A percentile compares a stretch with the other conserved stretches of the same genome.
Conservation (phyloP, 2,113 vertebrate genomes). For the Clarias gariepinus region DNA sequence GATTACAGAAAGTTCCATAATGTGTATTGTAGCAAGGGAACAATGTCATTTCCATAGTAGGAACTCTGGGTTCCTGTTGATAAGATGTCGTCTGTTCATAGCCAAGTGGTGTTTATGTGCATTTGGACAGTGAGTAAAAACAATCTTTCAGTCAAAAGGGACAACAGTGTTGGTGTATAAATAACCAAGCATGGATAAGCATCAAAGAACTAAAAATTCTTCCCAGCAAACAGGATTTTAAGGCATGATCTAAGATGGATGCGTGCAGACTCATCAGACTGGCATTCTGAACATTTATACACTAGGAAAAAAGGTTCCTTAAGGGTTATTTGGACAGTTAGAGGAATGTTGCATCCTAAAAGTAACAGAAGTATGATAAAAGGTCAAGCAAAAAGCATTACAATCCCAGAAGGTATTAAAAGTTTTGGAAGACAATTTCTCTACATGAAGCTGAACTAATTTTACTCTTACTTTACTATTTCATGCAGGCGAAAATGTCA, state of each 20-base stretch:
- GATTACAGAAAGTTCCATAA: constrained; percentile 76
- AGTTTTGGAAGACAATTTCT: not conserved
- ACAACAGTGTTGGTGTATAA: constrained; percentile 73
- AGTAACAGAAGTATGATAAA: too few relatives aligned
- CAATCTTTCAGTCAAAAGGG: constrained; percentile 65
- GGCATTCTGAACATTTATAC: not conserved
- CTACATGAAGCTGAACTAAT: not conserved
- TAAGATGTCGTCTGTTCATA: constrained; percentile 69
- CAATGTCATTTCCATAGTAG: constrained; percentile 79
- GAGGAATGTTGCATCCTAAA: too few relatives aligned
- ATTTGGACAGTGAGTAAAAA: constrained; percentile 66
- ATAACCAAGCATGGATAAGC: constrained; percentile 67
- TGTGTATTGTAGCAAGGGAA: constrained; percentile 71
- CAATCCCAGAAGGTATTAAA: not conserved
- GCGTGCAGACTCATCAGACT: not conserved
- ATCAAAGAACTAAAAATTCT: constrained; percentile 70
- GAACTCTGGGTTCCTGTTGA: constrained; percentile 81
- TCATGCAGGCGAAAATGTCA: not conserved
- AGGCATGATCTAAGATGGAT: constrained; percentile 26
- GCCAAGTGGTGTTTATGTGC: constrained; percentile 69
- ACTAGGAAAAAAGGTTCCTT: not conserved
- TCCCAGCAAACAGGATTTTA: constrained; percentile 56
- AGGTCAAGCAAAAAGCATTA: not conserved
- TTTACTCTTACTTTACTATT: not conserved
- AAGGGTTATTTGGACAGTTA: not conserved